Evolutionary conservation across 1,140 invertebrate genomes (phyloP), one percentile per base, ranked within the genome.

Genomic region (Cheumatopsyche charites): DNA sequence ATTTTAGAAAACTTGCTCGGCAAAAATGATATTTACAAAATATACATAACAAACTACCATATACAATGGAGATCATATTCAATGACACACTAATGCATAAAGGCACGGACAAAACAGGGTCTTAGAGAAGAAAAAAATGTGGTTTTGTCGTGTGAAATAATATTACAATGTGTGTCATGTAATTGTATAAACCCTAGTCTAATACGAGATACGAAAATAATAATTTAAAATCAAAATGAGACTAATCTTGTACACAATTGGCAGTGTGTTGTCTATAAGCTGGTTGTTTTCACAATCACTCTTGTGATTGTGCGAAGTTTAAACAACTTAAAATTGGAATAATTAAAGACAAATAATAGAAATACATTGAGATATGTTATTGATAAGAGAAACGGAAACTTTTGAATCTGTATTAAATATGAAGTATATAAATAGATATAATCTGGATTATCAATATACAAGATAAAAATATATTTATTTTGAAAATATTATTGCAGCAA

Each of bases 241-340:
- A 75, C 67, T 70, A 72, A 62, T 66, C 71, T 72, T 62, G 74
- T 73, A 75, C 74, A 75, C 71, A 63, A 72, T 75, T 75, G 74
- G 74, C 74, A 75, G 74, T 75, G 68, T 62, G 73, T 73, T 67
- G 71, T 73, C 61, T 72, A 73, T 73, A 65, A 74, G 73, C 73
- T 71, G 71, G 67, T 52, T 62, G 67, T 15, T 67, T 58, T 43
- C 49, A 29, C 43, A 62, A 71, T 72, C 66, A 47, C 26, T 11
- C 21, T 26, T 4, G 25, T 45, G 68, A 70, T 70, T 55, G 3
- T 55, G 45, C 52, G 58, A 61, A 55, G 58, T 23, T 21, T 21
- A 67, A 25, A 67, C 58, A 63, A 63, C 19, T 36, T 36, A 58
- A 58, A 21, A 55, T 55, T 21, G 21, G 6, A 55, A 47, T 47